These are phyloP conservation scores for Stenichneumon culpator DNA, from an alignment of 2,888 invertebrate species.

Conservation along the genomic window DNA sequence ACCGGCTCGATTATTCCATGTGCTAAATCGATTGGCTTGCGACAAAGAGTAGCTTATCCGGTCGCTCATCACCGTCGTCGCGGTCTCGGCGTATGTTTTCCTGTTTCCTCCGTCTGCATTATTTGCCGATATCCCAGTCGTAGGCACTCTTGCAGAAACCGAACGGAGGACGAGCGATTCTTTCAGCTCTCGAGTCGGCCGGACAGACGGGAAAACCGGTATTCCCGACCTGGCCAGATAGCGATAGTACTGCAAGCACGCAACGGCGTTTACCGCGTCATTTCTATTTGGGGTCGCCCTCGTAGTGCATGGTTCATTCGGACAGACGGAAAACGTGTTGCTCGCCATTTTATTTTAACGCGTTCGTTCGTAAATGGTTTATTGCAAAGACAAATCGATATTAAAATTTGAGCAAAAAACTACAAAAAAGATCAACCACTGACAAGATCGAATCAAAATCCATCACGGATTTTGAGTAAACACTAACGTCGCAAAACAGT, in stretches of 20 bases:
- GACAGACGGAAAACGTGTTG: neutral
- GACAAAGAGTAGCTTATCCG: conserved; percentile 23
- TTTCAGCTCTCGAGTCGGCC: conserved; percentile 19
- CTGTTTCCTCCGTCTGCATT: conserved; percentile 46
- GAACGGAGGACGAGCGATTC: conserved; percentile 25
- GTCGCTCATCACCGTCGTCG: conserved; percentile 17
- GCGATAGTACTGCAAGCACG: conserved; percentile 17
- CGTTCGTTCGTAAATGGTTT: neutral
- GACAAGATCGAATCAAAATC: too few relatives aligned
- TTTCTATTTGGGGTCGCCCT: conserved; percentile 24
- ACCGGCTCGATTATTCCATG: conserved; percentile 10
- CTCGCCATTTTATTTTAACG: neutral
- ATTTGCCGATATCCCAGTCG: conserved; percentile 29
- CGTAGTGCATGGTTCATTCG: neutral
- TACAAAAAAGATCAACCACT: neutral
- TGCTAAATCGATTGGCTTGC: conserved; percentile 11
- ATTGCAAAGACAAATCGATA: neutral
- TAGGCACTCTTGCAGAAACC: neutral
- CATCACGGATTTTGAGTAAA: neutral
- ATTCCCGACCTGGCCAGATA: conserved; percentile 28
- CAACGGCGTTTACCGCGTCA: conserved; percentile 25
- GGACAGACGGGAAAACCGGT: conserved; percentile 53
- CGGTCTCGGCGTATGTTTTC: conserved; percentile 11
- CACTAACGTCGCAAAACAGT: neutral
- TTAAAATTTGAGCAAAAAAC: neutral